phyloP scores from a whole-genome alignment of 2,797 vertebrate species.

The Podarcis lilfordi region DNA sequence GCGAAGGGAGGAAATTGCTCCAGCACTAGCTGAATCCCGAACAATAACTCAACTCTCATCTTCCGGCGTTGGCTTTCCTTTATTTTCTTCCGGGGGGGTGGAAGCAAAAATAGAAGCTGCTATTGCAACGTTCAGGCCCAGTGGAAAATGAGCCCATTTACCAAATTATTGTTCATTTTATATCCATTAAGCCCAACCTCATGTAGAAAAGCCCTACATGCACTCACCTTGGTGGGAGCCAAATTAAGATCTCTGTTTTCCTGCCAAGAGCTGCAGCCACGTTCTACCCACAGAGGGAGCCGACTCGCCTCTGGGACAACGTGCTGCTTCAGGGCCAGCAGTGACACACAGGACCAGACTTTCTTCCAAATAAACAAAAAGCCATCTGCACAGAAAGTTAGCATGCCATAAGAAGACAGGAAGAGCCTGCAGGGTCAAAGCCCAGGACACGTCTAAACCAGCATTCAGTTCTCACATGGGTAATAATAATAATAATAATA shows the following conservation, averaged over 20 bases:
- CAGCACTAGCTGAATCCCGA: constrained; percentile 4
- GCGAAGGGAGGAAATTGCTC: neutral
- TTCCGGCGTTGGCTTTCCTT: constrained; percentile 2
- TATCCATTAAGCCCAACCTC: constrained; percentile 1
- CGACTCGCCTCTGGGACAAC: too few species aligned
- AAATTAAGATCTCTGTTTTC: neutral
- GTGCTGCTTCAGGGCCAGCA: neutral
- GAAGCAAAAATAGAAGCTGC: neutral
- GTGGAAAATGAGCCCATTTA: constrained; percentile 35
- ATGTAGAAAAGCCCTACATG: neutral
- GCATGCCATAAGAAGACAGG: neutral
- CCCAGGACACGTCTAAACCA: neutral
- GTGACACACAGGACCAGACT: neutral
- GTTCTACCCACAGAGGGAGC: too few species aligned
- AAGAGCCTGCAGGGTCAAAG: neutral
- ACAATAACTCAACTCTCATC: constrained; percentile 42
- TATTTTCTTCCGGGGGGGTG: neutral
- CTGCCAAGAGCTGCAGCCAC: neutral
- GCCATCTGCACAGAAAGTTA: neutral
- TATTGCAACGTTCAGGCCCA: neutral
- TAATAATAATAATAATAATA: too few species aligned
- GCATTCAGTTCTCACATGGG: too few species aligned
- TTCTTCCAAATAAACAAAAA: neutral
- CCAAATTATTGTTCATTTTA: constrained; percentile 30
- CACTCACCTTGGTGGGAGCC: neutral